Evolutionary conservation across 2,888 invertebrate species (phyloP).

Genomic region (Tenthredo livida): DNA sequence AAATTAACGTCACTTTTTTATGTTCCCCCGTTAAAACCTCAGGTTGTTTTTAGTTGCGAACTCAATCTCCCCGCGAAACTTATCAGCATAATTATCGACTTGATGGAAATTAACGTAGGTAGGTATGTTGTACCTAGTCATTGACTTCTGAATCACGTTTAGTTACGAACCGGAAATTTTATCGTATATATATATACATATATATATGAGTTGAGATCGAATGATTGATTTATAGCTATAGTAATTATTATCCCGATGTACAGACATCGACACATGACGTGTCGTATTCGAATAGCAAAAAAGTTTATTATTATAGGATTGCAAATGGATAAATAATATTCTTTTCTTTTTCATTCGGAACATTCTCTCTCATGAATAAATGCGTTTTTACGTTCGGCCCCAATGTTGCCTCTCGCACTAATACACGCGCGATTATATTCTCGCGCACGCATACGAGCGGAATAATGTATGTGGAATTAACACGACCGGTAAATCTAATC

Average conservation of each 20-base stretch:
- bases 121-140: background rate
- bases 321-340: background rate
- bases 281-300: background rate
- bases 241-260: background rate
- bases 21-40: background rate
- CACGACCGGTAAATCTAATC: slow-evolving; percentile 47
- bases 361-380: slow-evolving; percentile 44
- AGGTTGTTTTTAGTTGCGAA: background rate
- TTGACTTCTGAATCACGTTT: background rate
- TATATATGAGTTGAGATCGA: background rate
- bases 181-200: background rate
- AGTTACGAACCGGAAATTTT: background rate
- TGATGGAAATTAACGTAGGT: background rate
- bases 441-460: background rate
- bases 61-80: background rate
- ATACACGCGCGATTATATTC: background rate
- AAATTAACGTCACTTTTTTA: background rate
- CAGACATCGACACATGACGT: background rate
- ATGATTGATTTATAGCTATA: background rate
- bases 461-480: background rate
- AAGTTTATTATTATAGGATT: background rate
- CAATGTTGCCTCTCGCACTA: slow-evolving; percentile 10
- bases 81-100: background rate
- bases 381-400: background rate
- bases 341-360: background rate